Conservation (phyloP, 2,797 vertebrate genomes). For the Falco cherrug region DNA sequence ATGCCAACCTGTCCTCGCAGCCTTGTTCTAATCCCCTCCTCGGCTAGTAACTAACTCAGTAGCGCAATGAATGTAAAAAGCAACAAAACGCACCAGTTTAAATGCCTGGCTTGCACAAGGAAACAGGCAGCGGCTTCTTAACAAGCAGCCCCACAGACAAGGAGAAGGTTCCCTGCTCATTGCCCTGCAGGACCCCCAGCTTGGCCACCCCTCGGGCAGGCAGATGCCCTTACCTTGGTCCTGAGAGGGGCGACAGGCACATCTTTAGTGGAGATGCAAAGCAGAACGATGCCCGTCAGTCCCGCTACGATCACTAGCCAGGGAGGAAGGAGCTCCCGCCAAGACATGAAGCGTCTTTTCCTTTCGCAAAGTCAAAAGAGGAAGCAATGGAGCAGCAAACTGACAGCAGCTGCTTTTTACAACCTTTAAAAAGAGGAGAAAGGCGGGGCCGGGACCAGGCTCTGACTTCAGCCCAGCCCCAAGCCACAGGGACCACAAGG, state of each 20-base stretch:
- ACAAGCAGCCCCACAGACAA: background rate
- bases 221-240: conserved; percentile 42
- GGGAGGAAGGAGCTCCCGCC: conserved; percentile 64
- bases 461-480: conserved; percentile 22
- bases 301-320: conserved; percentile 56
- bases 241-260: background rate
- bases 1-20: background rate
- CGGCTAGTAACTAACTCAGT: background rate
- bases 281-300: conserved; percentile 59
- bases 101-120: background rate
- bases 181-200: accelerated
- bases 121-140: background rate
- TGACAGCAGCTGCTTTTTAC: background rate
- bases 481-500: conserved; percentile 10
- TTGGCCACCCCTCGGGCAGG: accelerated
- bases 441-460: conserved; percentile 8
- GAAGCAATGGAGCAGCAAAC: background rate
- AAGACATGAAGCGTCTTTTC: conserved; percentile 49
- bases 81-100: background rate
- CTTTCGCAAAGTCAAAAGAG: background rate
- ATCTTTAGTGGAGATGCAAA: conserved; percentile 62
- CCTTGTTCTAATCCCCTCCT: background rate
- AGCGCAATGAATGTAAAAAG: background rate
- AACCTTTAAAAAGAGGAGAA: background rate
- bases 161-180: background rate